A percentile compares a stretch with the other conserved stretches of the same genome.
Evolutionary conservation across 2,888 invertebrate genomes (phyloP).

Genomic region (Arenicola marina): DNA sequence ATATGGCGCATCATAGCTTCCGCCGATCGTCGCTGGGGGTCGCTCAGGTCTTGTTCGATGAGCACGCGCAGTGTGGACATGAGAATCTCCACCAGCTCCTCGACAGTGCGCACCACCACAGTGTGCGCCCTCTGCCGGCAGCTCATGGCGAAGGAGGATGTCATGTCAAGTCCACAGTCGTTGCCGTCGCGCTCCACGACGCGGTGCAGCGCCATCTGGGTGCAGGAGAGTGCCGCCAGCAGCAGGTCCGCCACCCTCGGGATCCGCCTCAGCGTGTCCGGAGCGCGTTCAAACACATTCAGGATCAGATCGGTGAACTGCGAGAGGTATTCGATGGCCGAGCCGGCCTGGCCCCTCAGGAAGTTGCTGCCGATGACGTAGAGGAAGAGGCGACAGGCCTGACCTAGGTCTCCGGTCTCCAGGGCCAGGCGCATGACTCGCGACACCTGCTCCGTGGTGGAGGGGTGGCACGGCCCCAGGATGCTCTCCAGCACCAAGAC

Average conservation of each 20-base stretch:
- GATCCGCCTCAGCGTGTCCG: background rate
- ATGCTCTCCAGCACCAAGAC: slow-evolving; percentile 21
- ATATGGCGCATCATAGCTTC: slow-evolving; percentile 51
- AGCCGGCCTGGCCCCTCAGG: slow-evolving; percentile 6
- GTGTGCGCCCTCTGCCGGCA: too few species aligned
- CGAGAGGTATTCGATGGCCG: slow-evolving; percentile 68
- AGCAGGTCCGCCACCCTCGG: background rate
- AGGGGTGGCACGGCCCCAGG: slow-evolving; percentile 23
- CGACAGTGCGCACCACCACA: slow-evolving; percentile 11
- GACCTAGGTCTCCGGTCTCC: slow-evolving; percentile 17
- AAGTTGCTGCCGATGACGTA: slow-evolving; percentile 18
- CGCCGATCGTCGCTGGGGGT: background rate
- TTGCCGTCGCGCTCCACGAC: too few species aligned
- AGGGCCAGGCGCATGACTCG: slow-evolving; percentile 16
- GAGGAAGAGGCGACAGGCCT: slow-evolving; percentile 20
- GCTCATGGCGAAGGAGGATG: too few species aligned
- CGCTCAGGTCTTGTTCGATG: slow-evolving; percentile 5
- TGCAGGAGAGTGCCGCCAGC: too few species aligned
- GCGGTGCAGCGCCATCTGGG: too few species aligned
- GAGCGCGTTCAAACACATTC: slow-evolving; percentile 15
- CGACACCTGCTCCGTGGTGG: slow-evolving; percentile 22
- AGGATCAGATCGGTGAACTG: slow-evolving; percentile 54
- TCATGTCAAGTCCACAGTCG: too few species aligned
- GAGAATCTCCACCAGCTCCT: slow-evolving; percentile 19
- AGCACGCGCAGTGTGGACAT: slow-evolving; percentile 19